Base-by-base conservation (phyloP, 2,797 vertebrate species). In the Onychomys torridus region DNA sequence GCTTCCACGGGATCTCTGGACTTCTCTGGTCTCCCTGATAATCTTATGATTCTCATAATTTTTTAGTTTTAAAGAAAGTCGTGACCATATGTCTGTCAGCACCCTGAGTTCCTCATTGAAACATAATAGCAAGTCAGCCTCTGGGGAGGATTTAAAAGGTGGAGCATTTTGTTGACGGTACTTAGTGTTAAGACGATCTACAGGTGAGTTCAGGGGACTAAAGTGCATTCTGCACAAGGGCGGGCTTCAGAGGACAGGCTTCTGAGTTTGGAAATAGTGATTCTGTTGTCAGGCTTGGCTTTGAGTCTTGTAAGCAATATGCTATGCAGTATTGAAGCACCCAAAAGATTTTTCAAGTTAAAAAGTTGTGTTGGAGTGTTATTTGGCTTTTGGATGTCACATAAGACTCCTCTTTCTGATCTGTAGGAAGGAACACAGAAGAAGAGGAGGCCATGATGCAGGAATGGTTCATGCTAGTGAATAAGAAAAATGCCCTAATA, bases 401-500 rank as follows among this genome's bases (percentile, higher is more conserved):
- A 0, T 73, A 92, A 89, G 94, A 79, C 37, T 90, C 83, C 84
- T 87, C 79, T 90, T 77, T 61, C 90, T 96, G 4, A 29, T 82
- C 97, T 98, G 37, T 97, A 99, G 99, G 99, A 91, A 99, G 99
- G 98, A 99, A 99, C 98, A 99, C 99, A 52, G 99, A 99, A 98
- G 99, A 99, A 98, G 99, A 99, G 98, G 99, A 99, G 98, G 98
- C 99, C 95, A 99, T 99, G 99, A 99, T 99, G 99, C 99, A 99
- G 98, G 99, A 99, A 97, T 99, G 99, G 99, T 99, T 99, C 99
- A 99, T 99, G 99, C 98, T 99, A 98, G 99, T 99, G 97, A 99
- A 99, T 98, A 99, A 99, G 99, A 99, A 99, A 99, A 99, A 99
- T 93, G 99, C 99, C 73, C 99, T 99, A 97, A 99, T 99, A 98